Percentiles rank a stretch among this genome's conserved stretches.
Evolutionary conservation across 2,797 vertebrate species (phyloP).

Genomic region (Balearica regulorum): DNA sequence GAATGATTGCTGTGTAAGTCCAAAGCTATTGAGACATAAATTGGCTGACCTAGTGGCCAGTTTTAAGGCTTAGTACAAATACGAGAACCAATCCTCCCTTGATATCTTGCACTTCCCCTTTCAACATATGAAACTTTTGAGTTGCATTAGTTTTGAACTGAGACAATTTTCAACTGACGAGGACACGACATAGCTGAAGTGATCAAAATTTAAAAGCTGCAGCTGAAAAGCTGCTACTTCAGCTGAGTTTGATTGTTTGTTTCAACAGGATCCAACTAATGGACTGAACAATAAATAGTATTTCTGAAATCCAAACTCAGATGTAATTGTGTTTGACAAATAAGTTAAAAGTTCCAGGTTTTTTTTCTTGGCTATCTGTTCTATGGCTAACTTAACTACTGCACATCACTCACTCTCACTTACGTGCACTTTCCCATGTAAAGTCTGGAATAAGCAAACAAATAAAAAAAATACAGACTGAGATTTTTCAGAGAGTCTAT

Average conservation of each 20-base stretch:
- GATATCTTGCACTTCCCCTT: background rate
- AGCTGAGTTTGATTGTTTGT: background rate
- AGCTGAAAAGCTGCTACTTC: background rate
- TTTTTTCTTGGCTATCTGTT: background rate
- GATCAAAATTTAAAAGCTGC: background rate
- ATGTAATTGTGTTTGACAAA: background rate
- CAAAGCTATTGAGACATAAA: conserved; percentile 28
- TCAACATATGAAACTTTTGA: background rate
- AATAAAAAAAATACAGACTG: background rate
- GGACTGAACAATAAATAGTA: background rate
- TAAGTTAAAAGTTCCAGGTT: conserved; percentile 1
- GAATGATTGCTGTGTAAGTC: background rate
- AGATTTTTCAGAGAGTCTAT: background rate
- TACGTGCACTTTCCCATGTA: background rate
- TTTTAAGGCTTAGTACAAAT: conserved; percentile 4
- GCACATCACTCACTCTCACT: background rate
- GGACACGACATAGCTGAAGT: background rate
- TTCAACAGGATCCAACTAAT: conserved; percentile 18
- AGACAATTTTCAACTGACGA: background rate
- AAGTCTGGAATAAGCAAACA: background rate
- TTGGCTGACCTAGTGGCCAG: background rate
- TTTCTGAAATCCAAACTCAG: background rate
- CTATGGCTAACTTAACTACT: background rate
- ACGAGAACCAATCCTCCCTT: background rate
- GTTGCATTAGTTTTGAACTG: background rate